Evolutionary conservation across 1,140 invertebrate species (phyloP).

Genomic region (Mamestra configurata): DNA sequence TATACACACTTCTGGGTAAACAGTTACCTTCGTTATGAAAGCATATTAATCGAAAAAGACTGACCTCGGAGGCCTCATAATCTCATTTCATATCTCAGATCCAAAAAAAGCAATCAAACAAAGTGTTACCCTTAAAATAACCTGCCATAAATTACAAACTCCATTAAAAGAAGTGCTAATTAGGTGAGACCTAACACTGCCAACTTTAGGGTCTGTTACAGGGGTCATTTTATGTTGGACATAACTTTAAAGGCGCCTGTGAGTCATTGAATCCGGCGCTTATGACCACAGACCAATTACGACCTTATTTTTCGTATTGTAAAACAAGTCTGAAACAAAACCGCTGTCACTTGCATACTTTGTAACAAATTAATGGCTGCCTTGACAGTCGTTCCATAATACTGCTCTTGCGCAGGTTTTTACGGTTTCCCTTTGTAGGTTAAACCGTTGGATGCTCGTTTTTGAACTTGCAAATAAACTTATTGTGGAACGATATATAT

Average conservation of each 20-base stretch:
- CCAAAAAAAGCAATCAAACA: neutral
- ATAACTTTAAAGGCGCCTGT: slow-evolving; percentile 19
- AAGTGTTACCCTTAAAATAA: slow-evolving; percentile 15
- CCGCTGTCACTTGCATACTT: slow-evolving; percentile 21
- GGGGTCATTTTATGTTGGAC: neutral
- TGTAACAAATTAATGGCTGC: slow-evolving; percentile 19
- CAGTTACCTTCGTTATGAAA: neutral
- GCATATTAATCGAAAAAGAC: neutral
- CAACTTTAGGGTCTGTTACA: neutral
- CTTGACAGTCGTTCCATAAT: slow-evolving; percentile 13
- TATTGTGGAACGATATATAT: neutral
- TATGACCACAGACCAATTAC: slow-evolving; percentile 34
- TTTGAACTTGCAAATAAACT: neutral
- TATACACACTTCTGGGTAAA: too few species aligned
- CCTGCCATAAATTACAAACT: slow-evolving; percentile 24
- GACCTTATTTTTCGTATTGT: slow-evolving; percentile 15
- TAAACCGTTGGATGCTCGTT: neutral
- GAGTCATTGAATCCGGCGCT: slow-evolving; percentile 15
- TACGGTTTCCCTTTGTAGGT: neutral
- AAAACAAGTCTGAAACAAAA: slow-evolving; percentile 31
- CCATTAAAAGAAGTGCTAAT: slow-evolving; percentile 16
- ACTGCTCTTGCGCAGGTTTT: slow-evolving; percentile 8
- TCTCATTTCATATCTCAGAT: slow-evolving; percentile 10
- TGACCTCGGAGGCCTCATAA: neutral
- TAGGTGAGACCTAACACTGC: neutral